Percentiles rank a stretch among this genome's conserved stretches.
Conservation (phyloP, 2,797 vertebrate genomes). For the Lindbergichthys nudifrons region DNA sequence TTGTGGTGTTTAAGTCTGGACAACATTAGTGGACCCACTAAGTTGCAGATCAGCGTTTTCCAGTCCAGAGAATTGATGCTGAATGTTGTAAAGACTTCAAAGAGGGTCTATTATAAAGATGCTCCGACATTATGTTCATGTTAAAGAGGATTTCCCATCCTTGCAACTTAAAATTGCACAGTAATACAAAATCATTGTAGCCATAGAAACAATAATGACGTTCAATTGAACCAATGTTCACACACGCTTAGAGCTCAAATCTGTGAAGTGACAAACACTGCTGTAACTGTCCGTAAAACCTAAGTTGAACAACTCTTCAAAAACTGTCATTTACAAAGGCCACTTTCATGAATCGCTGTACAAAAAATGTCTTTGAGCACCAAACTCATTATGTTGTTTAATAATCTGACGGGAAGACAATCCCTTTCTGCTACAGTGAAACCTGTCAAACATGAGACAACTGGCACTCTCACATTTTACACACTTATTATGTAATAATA, state of each 20-base stretch:
- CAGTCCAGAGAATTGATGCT: background rate
- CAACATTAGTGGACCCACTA: too few species aligned
- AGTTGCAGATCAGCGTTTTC: background rate
- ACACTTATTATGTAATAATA: background rate
- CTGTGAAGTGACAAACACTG: background rate
- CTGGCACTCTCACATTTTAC: too few species aligned
- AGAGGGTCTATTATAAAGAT: background rate
- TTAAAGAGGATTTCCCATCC: background rate
- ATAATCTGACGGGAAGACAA: background rate
- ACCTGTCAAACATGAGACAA: background rate
- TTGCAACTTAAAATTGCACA: background rate
- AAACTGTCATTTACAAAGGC: constrained; percentile 18
- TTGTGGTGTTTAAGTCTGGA: background rate
- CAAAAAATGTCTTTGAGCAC: background rate
- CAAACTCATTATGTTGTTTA: constrained; percentile 9
- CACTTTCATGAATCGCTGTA: constrained; percentile 35
- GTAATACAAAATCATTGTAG: background rate
- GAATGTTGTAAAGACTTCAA: background rate
- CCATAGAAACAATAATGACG: background rate
- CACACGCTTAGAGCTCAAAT: background rate
- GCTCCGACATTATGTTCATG: too few species aligned
- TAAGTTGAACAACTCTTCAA: constrained; percentile 24
- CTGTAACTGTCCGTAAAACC: constrained; percentile 31
- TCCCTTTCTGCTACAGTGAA: background rate
- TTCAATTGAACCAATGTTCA: background rate